phyloP scores from a whole-genome alignment of 2,797 vertebrate genomes.

The Danio choprae region DNA sequence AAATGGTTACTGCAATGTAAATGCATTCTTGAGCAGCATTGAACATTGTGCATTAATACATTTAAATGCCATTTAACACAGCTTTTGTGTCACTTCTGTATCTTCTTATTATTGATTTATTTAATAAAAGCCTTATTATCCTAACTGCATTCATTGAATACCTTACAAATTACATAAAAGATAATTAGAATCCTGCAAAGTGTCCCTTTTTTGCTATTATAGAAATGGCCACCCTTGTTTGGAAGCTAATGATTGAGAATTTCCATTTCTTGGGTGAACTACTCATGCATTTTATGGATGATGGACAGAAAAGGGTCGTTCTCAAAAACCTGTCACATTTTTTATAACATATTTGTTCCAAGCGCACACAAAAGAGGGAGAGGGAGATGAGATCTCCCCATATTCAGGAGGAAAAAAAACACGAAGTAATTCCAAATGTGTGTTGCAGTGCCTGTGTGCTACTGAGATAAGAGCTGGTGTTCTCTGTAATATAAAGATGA shows the following conservation, averaged over 20 bases:
- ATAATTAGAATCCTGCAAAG: no score
- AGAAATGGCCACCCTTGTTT: no score
- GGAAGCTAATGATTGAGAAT: not conserved
- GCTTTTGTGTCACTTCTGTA: no score
- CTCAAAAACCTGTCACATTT: constrained; percentile 29
- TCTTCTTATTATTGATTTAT: no score
- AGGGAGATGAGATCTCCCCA: constrained; percentile 1
- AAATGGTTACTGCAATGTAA: no score
- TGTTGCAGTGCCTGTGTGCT: constrained; percentile 12
- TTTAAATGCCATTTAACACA: no score
- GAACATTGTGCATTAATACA: no score
- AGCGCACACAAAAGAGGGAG: constrained; percentile 16
- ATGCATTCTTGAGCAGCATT: no score
- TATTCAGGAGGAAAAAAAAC: constrained; percentile 15
- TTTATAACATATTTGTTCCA: constrained; percentile 13
- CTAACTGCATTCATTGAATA: no score
- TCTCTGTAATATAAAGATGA: constrained; percentile 65
- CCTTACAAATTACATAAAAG: no score
- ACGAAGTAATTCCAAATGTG: constrained; percentile 49
- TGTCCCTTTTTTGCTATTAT: no score
- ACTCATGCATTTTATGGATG: not conserved
- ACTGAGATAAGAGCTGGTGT: not conserved
- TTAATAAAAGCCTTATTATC: no score
- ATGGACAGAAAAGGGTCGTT: not conserved
- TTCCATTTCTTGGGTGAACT: not conserved